These are phyloP conservation scores for Scaptomyza caliginosa DNA, from an alignment of 2,888 invertebrate species.

Conservation along the genomic window DNA sequence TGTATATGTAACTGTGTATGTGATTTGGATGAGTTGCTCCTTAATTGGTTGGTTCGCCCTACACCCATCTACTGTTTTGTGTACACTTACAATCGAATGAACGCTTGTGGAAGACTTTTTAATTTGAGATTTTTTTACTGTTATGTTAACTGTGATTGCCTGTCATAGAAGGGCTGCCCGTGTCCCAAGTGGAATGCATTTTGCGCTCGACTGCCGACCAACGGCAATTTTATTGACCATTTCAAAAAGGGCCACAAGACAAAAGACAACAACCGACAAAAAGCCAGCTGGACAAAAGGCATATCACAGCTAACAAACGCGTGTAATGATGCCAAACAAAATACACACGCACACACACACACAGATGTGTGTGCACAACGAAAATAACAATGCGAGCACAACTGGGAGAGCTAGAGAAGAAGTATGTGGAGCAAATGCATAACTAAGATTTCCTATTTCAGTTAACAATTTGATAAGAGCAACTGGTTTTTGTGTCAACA, in stretches of 20 bases:
- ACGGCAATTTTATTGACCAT: conserved; percentile 65
- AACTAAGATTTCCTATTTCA: conserved; percentile 78
- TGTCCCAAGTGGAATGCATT: conserved; percentile 49
- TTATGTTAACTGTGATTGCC: conserved; percentile 67
- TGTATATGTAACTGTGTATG: conserved; percentile 25
- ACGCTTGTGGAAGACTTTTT: conserved; percentile 50
- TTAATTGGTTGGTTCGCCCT: conserved; percentile 23
- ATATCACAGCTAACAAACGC: conserved; percentile 61
- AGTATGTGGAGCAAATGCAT: conserved; percentile 61
- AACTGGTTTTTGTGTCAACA: conserved; percentile 71
- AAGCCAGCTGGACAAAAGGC: conserved; percentile 46
- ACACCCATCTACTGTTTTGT: not conserved
- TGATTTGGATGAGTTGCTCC: conserved; percentile 13
- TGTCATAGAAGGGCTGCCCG: conserved; percentile 39
- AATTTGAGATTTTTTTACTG: conserved; percentile 64
- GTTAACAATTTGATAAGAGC: conserved; percentile 74
- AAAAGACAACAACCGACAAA: conserved; percentile 19
- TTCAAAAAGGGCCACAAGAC: conserved; percentile 48
- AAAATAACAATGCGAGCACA: conserved; percentile 29
- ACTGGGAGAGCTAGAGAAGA: conserved; percentile 25
- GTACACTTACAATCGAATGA: conserved; percentile 58
- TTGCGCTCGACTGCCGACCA: conserved; percentile 54
- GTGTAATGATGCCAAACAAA: conserved; percentile 55
- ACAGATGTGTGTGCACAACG: conserved; percentile 10
- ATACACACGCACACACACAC: conserved; percentile 14